phyloP scores from a whole-genome alignment of 2,797 vertebrate genomes.

The Acanthurus leucopareius region DNA sequence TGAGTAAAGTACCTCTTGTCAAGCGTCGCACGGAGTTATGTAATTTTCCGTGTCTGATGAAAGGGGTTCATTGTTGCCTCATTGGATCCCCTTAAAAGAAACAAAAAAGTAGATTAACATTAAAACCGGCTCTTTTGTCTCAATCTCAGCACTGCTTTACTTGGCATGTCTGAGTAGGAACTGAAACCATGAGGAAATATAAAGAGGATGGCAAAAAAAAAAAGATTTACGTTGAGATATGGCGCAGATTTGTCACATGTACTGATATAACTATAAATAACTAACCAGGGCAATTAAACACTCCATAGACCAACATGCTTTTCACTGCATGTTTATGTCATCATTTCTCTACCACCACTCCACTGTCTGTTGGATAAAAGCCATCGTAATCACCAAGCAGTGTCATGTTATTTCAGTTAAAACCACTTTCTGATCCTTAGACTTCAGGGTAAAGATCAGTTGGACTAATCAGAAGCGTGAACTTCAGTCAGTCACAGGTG shows the following conservation, averaged over 20 bases:
- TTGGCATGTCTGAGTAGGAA: conserved; percentile 39
- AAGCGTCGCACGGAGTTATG: conserved; percentile 63
- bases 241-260: not conserved
- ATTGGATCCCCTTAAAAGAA: conserved; percentile 58
- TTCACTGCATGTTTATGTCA: not conserved
- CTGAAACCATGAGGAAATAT: conserved; percentile 40
- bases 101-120: conserved; percentile 61
- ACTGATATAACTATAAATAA: conserved; percentile 4
- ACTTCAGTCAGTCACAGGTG: conserved; percentile 57
- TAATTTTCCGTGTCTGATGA: conserved; percentile 73
- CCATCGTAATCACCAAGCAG: not conserved
- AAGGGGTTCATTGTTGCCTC: conserved; percentile 74
- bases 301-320: not conserved
- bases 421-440: conserved; percentile 21
- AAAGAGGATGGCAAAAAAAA: conserved; percentile 19
- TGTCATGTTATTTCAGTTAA: conserved; percentile 30
- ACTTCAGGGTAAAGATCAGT: conserved; percentile 58
- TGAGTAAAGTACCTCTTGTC: conserved; percentile 57
- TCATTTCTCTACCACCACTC: not conserved
- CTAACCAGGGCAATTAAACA: not conserved
- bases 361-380: conserved; percentile 23
- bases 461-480: conserved; percentile 64
- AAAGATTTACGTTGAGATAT: conserved; percentile 4
- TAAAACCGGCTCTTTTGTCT: conserved; percentile 51
- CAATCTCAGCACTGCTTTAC: conserved; percentile 47